Conservation (phyloP, 2,888 invertebrate genomes). For the Adelognathus sp. region DNA sequence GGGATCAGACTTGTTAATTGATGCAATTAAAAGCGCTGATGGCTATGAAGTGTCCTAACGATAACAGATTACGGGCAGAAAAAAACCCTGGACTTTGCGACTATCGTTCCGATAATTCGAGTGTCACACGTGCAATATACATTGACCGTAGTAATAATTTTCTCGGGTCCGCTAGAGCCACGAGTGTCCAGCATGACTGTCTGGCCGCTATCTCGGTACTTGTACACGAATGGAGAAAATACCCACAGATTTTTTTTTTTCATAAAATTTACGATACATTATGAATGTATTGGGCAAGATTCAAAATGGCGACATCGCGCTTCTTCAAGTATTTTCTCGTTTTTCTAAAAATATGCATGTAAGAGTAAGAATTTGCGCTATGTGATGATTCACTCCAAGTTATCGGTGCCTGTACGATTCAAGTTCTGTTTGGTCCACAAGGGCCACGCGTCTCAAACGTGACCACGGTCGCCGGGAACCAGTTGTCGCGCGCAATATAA, state of each 20-base stretch:
- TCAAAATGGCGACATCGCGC: no score
- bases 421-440: neutral
- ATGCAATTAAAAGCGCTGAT: neutral
- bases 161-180: neutral
- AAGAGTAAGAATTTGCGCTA: no score
- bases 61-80: neutral
- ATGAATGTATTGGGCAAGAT: no score
- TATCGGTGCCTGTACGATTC: no score
- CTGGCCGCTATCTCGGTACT: no score
- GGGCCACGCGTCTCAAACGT: neutral
- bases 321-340: no score
- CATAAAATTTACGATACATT: no score
- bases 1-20: neutral
- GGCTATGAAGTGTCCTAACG: neutral
- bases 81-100: neutral
- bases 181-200: neutral
- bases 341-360: no score
- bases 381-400: no score
- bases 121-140: neutral
- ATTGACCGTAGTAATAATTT: neutral
- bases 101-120: neutral
- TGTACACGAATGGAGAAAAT: no score
- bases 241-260: no score
- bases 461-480: neutral
- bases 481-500: neutral